Evolutionary conservation across 2,113 vertebrate genomes (phyloP), one percentile per base, ranked within the genome.

Genomic region (Glareola pratincola): DNA sequence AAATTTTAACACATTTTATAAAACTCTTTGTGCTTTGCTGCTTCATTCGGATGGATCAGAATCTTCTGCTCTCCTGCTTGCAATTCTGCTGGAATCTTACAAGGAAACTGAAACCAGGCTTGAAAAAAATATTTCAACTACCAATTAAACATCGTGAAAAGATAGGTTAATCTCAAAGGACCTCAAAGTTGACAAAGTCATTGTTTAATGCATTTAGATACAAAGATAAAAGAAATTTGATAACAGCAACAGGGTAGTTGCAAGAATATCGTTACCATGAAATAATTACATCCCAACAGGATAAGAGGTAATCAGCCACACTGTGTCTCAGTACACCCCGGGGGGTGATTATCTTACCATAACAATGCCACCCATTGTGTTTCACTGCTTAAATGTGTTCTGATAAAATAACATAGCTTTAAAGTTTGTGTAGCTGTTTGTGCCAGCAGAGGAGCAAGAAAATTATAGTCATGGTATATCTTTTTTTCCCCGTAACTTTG

Each of bases 231-330:
- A 97, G 94, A 92, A 97, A 97, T 97, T 88, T 96, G 94, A 97
- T 95, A 97, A 94, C 80, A 95, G 86, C 92, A 95, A 89, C 93
- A 96, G 93, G 45, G 69, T 90, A 90, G 69, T 91, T 97, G 90
- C 76, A 92, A 96, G 83, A 86, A 83, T 94, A 95, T 85, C 6
- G 62, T 94, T 97, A 88, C 91, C 74, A 91, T 82, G 90, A 97
- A 98, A 98, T 98, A 98, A 98, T 98, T 98, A 95, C 93, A 91
- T 93, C 97, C 96, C 97, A 93, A 64, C 90, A 95, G 97, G 94
- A 97, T 87, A 93, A 85, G 96, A 97, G 93, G 82, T 88, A 98
- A 97, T 98, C 97, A 98, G 92, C 73, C 72, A 64, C 59, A 67
- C 47, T 59, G 91, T 90, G 80, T 92, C 86, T 96, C 87, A 89